Evolutionary conservation across 2,113 vertebrate genomes (phyloP).

Genomic region (Tragelaphus strepsiceros): DNA sequence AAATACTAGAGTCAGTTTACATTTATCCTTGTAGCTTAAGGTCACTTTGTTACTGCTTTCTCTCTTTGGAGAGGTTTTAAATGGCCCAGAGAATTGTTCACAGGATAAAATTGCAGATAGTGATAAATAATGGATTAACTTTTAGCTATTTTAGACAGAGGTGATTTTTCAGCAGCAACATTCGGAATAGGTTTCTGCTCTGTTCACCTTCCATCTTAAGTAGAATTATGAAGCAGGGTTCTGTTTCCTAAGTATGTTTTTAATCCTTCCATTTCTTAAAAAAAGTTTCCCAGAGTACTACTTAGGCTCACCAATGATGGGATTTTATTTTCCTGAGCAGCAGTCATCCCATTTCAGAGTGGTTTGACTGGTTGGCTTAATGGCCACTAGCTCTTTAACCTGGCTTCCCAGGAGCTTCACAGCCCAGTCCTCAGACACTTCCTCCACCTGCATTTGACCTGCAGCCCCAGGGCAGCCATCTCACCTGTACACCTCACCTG

Average conservation of each 20-base stretch:
- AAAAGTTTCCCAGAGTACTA: neutral
- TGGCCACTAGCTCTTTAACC: neutral
- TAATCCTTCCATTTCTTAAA: neutral
- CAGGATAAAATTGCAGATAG: conserved; percentile 21
- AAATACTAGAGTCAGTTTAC: conserved; percentile 21
- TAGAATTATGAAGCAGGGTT: neutral
- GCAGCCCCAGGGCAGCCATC: neutral
- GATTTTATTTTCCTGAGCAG: neutral
- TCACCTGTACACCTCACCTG: neutral
- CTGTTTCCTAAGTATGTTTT: neutral
- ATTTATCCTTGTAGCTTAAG: conserved; percentile 38
- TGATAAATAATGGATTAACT: conserved; percentile 59
- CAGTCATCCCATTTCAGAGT: neutral
- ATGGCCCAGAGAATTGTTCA: conserved; percentile 22
- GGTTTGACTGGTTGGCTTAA: neutral
- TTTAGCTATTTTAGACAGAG: conserved; percentile 33
- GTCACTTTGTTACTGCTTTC: neutral
- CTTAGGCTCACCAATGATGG: neutral
- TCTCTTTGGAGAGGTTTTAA: conserved; percentile 61
- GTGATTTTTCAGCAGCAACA: conserved; percentile 34
- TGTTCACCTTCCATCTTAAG: neutral
- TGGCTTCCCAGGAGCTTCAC: neutral
- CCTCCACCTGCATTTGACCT: neutral
- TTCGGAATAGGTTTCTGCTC: neutral
- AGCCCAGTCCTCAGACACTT: neutral